Conservation (phyloP, 1,140 invertebrate genomes). For the Homarus americanus region DNA sequence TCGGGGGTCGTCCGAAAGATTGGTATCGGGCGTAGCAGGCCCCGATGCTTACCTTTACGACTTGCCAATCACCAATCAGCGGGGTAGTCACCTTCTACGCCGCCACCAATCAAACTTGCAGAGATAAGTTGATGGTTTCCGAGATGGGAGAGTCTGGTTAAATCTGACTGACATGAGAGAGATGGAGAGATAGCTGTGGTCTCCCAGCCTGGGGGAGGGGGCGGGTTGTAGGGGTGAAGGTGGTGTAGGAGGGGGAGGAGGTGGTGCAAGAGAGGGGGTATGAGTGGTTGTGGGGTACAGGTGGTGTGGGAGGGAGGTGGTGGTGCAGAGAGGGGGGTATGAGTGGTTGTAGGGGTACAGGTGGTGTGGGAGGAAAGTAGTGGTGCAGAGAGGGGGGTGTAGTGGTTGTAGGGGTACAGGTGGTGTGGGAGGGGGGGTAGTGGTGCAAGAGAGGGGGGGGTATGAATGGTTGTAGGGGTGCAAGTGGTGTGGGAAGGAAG, state of each 20-base stretch:
- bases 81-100: neutral
- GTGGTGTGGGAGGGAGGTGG: neutral
- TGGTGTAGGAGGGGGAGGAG: neutral
- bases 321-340: neutral
- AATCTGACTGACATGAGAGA: slow-evolving; percentile 45
- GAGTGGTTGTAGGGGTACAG: neutral
- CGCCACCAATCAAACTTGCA: neutral
- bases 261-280: neutral
- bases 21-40: neutral
- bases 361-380: neutral
- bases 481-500: neutral
- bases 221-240: neutral
- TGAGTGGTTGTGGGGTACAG: neutral
- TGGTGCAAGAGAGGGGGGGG: neutral
- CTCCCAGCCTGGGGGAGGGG: neutral
- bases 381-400: neutral
- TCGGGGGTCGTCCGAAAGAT: neutral
- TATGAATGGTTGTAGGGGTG: neutral
- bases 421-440: neutral
- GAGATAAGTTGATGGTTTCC: slow-evolving; percentile 11
- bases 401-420: neutral
- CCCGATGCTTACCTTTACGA: neutral
- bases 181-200: slow-evolving; percentile 56
- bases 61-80: slow-evolving; percentile 6
- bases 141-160: slow-evolving; percentile 19